phyloP scores from a whole-genome alignment of 2,888 invertebrate genomes.

The Stictocephala bisonia region DNA sequence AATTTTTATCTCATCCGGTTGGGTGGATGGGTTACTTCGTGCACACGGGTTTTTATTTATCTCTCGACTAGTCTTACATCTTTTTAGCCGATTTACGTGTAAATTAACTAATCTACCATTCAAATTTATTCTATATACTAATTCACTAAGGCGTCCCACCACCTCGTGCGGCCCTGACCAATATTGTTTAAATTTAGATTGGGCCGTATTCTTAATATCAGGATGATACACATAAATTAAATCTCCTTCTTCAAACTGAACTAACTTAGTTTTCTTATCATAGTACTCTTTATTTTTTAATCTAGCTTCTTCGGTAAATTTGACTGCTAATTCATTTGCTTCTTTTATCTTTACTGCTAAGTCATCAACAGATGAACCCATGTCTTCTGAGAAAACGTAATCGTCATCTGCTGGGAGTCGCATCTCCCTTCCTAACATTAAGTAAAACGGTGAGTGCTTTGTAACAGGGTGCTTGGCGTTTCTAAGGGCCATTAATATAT shows the following conservation, averaged over 20 bases:
- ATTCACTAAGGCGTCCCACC: neutral
- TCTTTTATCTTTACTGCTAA: neutral
- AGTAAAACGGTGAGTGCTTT: neutral
- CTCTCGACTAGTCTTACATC: no score
- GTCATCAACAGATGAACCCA: neutral
- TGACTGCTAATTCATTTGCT: neutral
- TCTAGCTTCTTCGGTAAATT: neutral
- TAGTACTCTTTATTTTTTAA: neutral
- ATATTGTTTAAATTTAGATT: neutral
- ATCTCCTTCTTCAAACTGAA: neutral
- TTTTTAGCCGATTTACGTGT: conserved; percentile 3
- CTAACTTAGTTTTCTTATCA: neutral
- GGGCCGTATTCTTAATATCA: neutral
- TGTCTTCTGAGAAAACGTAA: neutral
- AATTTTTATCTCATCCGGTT: no score
- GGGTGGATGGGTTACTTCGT: no score
- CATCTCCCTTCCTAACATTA: neutral
- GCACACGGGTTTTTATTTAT: no score
- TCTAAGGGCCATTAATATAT: no score
- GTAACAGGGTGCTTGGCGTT: neutral
- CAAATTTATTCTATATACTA: neutral
- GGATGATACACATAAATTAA: conserved; percentile 2
- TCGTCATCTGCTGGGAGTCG: neutral
- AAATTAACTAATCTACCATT: neutral
- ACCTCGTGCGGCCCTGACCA: conserved; percentile 25